Base-by-base conservation (phyloP, 2,888 invertebrate genomes). In the Encarsia formosa region DNA sequence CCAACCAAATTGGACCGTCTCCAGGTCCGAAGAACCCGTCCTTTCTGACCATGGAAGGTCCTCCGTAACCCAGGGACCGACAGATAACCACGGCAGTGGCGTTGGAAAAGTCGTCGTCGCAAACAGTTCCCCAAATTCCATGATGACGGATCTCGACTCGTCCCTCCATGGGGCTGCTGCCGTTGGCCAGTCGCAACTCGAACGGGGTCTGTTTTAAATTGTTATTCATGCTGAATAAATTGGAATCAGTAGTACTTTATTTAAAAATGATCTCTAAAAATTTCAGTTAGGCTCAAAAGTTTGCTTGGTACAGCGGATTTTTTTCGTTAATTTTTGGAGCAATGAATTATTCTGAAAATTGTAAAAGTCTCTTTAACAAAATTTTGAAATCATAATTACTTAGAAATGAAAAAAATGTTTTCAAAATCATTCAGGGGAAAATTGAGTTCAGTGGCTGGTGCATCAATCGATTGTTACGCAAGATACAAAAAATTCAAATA, bases 41-140 rank as follows among this genome's bases (percentile, higher is more conserved):
- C 62, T 80, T 81, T 57, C 76, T 75, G 1, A 76, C 76, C 13
- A 74, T 67, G 13, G 80, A 77, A 18, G 63, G 62, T 4, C 83
- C 83, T 39, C 73, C 75, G 57, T 74, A 81, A 5, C 83, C 84
- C 48, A 84, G 64, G 2, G 77, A 75, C 51, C 76, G 77, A 61
- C 85, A 86, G 18, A 81, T 77, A 1, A 85, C 83, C 60, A 78
- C 77, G 0, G 87, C 88, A 20, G 85, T 82, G 38, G 77, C 76
- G 16, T 78, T 74, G 41, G 82, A 81, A 65, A 88, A 88, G 62
- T 85, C 83, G 65, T 89, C 88, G 63, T 88, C 87, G 68, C 90
- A 91, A 13, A 91, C 77, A 1, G 87, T 86, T 11, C 89, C 89
- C 85, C 87, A 87, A 16, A 83, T 77, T 2, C 84, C 84, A 57